phyloP scores from a whole-genome alignment of 2,888 invertebrate species.

The Orthonychiurus folsomi region DNA sequence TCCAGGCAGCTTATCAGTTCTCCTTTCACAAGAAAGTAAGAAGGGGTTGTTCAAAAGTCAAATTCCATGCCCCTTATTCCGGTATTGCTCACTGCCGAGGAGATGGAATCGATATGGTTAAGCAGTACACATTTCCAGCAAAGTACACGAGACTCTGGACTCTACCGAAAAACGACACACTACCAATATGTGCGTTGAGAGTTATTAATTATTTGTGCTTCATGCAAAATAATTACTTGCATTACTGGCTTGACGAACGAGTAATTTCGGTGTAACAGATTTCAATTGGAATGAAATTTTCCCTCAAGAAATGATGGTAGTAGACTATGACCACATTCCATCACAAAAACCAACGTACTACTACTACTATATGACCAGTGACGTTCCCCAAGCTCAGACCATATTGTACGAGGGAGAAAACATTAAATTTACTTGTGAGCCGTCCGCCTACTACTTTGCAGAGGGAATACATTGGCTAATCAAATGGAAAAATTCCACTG shows the following conservation, averaged over 20 bases:
- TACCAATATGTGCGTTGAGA: background rate
- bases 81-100: slow-evolving; percentile 9
- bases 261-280: background rate
- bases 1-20: background rate
- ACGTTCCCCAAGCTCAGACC: background rate
- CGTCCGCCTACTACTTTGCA: slow-evolving; percentile 13
- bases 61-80: background rate
- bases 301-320: slow-evolving; percentile 8
- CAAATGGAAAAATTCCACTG: slow-evolving; percentile 9
- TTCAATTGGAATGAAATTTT: slow-evolving; percentile 11
- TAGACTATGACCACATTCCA: background rate
- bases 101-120: slow-evolving; percentile 11
- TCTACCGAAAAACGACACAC: background rate
- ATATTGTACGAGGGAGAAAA: slow-evolving; percentile 10
- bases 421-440: background rate
- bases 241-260: too few relatives aligned
- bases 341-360: background rate
- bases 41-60: slow-evolving; percentile 8
- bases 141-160: background rate
- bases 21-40: slow-evolving; percentile 5
- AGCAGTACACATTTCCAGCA: slow-evolving; percentile 3
- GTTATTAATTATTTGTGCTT: background rate
- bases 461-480: slow-evolving; percentile 10
- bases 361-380: background rate
- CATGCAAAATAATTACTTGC: too few relatives aligned